These are phyloP conservation scores for Phyllostomus hastatus DNA, from an alignment of 2,113 vertebrate species.

Conservation along the genomic window DNA sequence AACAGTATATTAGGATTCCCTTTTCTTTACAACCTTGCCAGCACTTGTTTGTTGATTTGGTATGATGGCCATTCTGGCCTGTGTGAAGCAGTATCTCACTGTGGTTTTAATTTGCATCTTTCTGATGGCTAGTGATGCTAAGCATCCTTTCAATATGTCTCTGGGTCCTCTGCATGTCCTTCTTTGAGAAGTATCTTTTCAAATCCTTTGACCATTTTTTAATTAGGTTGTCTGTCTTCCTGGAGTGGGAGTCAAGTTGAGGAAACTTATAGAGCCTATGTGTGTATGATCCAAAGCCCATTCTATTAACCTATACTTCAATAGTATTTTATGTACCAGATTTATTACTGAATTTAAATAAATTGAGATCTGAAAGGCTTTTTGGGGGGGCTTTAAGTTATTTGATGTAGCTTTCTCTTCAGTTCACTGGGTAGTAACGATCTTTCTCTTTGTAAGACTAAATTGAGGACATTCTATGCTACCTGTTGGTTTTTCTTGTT, in stretches of 20 bases:
- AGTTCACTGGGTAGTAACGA: not conserved
- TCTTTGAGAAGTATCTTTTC: too few relatives aligned
- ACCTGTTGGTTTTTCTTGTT: not conserved
- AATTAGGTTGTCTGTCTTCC: too few relatives aligned
- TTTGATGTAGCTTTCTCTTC: not conserved
- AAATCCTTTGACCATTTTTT: too few relatives aligned
- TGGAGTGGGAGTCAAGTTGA: not conserved
- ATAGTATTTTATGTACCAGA: not conserved
- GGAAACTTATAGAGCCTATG: not conserved
- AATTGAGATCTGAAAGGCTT: not conserved
- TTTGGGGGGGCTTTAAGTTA: not conserved
- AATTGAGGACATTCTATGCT: not conserved
- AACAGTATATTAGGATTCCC: too few relatives aligned
- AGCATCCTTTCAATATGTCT: too few relatives aligned
- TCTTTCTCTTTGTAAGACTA: not conserved
- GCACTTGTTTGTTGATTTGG: too few relatives aligned
- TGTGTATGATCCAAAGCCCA: not conserved
- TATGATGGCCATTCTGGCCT: too few relatives aligned
- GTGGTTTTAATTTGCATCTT: too few relatives aligned
- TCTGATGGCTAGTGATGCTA: too few relatives aligned
- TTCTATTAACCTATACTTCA: not conserved
- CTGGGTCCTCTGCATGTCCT: too few relatives aligned
- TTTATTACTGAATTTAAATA: conserved; percentile 20
- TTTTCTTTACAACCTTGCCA: too few relatives aligned
- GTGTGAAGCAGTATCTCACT: too few relatives aligned